These are phyloP conservation scores for Pristionchus arcanus DNA, from an alignment of 2,888 invertebrate genomes.

Conservation along the genomic window DNA sequence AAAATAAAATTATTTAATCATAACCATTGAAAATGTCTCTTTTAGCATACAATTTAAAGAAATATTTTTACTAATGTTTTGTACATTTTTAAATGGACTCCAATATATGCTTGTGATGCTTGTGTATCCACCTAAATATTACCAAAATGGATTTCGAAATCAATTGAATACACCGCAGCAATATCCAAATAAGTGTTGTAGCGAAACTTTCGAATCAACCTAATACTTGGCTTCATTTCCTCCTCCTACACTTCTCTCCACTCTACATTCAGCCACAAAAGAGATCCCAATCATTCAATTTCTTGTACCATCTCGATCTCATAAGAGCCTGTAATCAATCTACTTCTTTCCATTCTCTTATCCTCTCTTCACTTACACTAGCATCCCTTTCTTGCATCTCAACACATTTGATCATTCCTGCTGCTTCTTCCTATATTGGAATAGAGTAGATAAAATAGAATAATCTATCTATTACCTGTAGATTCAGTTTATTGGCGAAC, in stretches of 20 bases:
- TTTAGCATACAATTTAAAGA: too few relatives aligned
- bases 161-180: too few relatives aligned
- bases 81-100: too few relatives aligned
- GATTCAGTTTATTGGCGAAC: slow-evolving; percentile 98
- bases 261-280: slow-evolving; percentile 85
- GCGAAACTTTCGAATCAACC: too few relatives aligned
- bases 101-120: too few relatives aligned
- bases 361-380: background rate
- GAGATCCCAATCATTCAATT: slow-evolving; percentile 98
- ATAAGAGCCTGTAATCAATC: slow-evolving; percentile 67
- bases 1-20: too few relatives aligned
- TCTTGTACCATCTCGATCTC: slow-evolving; percentile 97
- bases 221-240: background rate
- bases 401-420: slow-evolving; percentile 23
- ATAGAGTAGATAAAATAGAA: background rate
- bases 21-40: too few relatives aligned
- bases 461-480: slow-evolving; percentile 83
- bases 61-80: too few relatives aligned
- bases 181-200: too few relatives aligned
- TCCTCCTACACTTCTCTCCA: slow-evolving; percentile 80
- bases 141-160: too few relatives aligned
- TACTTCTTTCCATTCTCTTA: background rate
- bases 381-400: background rate
- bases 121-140: too few relatives aligned
- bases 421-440: slow-evolving; percentile 39